Evolutionary conservation across 2,797 vertebrate genomes (phyloP), one percentile per base, ranked within the genome.

Genomic region (Paedocypris micromegethes): DNA sequence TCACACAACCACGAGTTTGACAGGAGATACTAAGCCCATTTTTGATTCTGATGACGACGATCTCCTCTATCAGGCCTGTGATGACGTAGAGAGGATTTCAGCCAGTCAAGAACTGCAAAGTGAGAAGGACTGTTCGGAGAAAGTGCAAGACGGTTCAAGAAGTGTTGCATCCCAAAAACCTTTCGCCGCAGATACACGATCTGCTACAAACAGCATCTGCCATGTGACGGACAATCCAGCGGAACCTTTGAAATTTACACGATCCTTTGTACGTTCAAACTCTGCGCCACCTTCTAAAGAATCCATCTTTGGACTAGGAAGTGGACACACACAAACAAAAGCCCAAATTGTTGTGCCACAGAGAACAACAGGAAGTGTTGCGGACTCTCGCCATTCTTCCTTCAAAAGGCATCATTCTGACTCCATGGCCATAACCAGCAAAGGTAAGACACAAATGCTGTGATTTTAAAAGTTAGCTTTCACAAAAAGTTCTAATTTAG

Each of bases 61-160:
- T 40, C 81, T 97, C 73, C 81, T 98, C 5, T 97, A 90, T 84
- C 90, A 93, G 83, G 89, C 89, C 8, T 98, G 95, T 81, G 93
- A 96, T 79, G 88, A 87, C 9, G 77, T 96, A 73, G 97, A 99
- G 85, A 92, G 84, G 81, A 84, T 87, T 74, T 92, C 88, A 58
- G 86, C 78, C 83, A 84, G 75, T 67, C 83, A 87, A 65, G 73
- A 77, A 3, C 47, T 73, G 43, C 74, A 72, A 66, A 63, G 0
- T 9, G 59, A 52, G 45, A 46, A 44, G 5, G 4, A n/a, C 4
- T 44, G 3, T 64, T 2, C 47, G 70, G 45, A 64, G 2, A 38
- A 6, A 43, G 6, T 43, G 58, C 63, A 53, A 8, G 64, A 5
- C 49, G 79, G 74, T 75, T 38, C 38, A 66, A 68, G 7, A 43